Conservation (phyloP, 2,113 vertebrate genomes). For the Thymallus thymallus region DNA sequence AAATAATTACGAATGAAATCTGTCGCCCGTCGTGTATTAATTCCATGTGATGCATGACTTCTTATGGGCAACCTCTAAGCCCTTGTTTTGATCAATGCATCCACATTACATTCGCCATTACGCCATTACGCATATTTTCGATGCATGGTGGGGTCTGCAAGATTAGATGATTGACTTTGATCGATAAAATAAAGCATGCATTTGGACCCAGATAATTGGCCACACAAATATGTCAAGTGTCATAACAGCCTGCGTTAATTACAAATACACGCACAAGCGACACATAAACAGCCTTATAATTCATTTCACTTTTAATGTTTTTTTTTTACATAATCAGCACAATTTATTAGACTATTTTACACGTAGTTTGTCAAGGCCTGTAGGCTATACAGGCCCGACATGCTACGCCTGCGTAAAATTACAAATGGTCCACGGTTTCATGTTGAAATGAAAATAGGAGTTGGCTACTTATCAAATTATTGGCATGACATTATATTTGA, state of each 20-base stretch:
- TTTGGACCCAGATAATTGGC: neutral
- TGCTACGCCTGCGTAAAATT: too few species aligned
- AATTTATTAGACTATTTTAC: too few species aligned
- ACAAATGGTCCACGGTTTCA: too few species aligned
- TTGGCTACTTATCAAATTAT: too few species aligned
- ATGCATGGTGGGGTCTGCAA: neutral
- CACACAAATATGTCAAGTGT: neutral
- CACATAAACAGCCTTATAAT: neutral
- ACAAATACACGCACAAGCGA: neutral
- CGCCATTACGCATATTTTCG: neutral
- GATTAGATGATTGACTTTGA: neutral
- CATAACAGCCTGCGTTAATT: neutral
- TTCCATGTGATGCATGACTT: neutral
- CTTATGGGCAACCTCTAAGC: neutral
- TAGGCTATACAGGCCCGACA: neutral
- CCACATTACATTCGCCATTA: neutral
- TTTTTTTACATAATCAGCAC: neutral
- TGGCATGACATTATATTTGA: too few species aligned
- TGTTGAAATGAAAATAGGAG: too few species aligned
- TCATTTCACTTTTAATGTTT: neutral
- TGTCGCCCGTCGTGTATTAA: constrained; percentile 1
- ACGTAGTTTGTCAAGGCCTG: neutral
- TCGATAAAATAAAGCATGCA: neutral
- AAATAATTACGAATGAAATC: constrained; percentile 15
- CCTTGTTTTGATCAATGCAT: constrained; percentile 2